Base-by-base conservation (phyloP, 1,140 invertebrate species). In the Sesamia nonagrioides region DNA sequence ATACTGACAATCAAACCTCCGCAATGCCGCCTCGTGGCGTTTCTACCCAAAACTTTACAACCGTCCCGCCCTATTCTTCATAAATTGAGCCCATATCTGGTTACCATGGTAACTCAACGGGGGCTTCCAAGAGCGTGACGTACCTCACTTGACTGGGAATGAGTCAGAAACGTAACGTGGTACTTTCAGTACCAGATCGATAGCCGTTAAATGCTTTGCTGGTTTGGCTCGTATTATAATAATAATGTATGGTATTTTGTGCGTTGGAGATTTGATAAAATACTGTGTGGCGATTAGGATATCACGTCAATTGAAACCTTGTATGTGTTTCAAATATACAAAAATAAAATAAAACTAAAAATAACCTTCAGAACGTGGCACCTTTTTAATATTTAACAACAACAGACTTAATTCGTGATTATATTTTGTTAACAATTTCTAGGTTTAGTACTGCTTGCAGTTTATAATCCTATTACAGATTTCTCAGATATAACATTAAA, bases 81-180 rank as follows among this genome's bases (percentile, higher is more conserved):
- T 66, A 66, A 66, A 66, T 45, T n/a, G 35, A 52, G 11, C 45
- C 21, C 13, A 8, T 42, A 66, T 42, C 63, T 21, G 6, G 66
- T 69, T 52, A 13, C 66, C 66, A 69, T 69, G 45, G 66, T 33
- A 69, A 69, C 66, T 2, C 7, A 2, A 15, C 13, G 35, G 18
- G 13, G 6, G 21, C 37, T 21, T n/a, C 63, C 40, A 52, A 33
- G 66, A 69, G 66, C 66, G 66, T 69, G 66, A 52, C 66, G 21
- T 45, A 15, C 9, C 66, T 50, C 45, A 52, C 66, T 69, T 42
- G 21, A 50, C 66, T 50, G 45, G 21, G 15, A 50, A 33, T 52
- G 40, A 66, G 2, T 66, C 40, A 45, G 63, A 45, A 21, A 15
- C 63, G 27, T 21, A 17, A 40, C 33, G 35, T 42, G 21, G 45